Evolutionary conservation across 1,140 invertebrate genomes (phyloP).

Genomic region (Cyclargus thomasi): DNA sequence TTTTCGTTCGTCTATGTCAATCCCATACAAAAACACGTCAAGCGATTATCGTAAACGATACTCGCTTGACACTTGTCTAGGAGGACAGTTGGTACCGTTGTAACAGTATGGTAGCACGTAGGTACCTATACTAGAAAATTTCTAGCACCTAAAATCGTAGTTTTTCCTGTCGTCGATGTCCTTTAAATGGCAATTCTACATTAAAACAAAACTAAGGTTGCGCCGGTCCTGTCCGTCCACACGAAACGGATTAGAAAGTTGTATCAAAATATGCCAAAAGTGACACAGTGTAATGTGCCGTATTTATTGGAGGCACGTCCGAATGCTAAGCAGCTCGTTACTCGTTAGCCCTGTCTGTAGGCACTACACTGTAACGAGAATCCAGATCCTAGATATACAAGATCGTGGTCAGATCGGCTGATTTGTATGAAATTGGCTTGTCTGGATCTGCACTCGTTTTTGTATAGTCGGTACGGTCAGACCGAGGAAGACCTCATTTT

Average conservation of each 20-base stretch:
- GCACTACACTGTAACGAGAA: slow-evolving; percentile 20
- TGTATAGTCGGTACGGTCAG: background rate
- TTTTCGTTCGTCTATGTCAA: too few relatives aligned
- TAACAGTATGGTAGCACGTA: too few relatives aligned
- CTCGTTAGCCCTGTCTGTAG: slow-evolving; percentile 35
- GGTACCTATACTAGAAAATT: too few relatives aligned
- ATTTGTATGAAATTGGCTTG: background rate
- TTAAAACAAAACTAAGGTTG: background rate
- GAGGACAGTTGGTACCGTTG: too few relatives aligned
- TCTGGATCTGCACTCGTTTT: background rate
- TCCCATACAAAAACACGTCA: too few relatives aligned
- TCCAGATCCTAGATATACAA: slow-evolving; percentile 24
- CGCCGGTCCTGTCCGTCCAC: background rate
- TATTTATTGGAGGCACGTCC: slow-evolving; percentile 42
- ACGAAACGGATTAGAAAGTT: slow-evolving; percentile 28
- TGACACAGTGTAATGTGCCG: slow-evolving; percentile 31
- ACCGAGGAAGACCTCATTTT: background rate
- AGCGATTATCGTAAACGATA: too few relatives aligned
- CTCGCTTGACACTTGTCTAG: too few relatives aligned
- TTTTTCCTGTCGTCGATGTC: background rate
- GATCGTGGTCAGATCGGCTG: slow-evolving; percentile 7
- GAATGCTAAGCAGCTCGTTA: slow-evolving; percentile 43
- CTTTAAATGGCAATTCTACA: background rate
- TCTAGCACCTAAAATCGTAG: too few relatives aligned
- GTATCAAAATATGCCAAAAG: slow-evolving; percentile 35